Evolutionary conservation across 2,113 vertebrate species (phyloP), one percentile per base, ranked within the genome.

Genomic region (Onychorhynchus coronatus): DNA sequence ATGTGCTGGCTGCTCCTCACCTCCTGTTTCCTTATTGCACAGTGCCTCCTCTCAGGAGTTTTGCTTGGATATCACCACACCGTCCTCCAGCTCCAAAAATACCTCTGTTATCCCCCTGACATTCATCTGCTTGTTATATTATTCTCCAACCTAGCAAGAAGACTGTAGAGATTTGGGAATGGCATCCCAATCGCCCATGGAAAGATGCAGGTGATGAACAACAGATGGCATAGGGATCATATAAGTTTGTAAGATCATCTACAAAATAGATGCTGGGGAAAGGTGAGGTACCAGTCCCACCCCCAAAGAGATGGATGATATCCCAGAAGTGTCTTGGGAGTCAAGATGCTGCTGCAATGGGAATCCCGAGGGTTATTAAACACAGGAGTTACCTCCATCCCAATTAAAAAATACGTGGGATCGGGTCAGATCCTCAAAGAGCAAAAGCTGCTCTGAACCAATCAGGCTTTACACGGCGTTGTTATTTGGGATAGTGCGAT

Each of bases 401-500:
- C 14, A 4, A 35, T 8, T 27, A 6, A 41, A 20, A 66, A 58
- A 24, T 7, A 18, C 2, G 0, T 1, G 39, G 4, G 25, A 10
- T 28, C 0, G 6, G 27, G n/a, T 39, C 56, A 65, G 39, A 10
- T 5, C 47, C 24, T 20, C 14, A 11, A n/a, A 55, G 62, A 42
- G 20, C 18, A 79, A 21, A 82, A 79, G 30, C 52, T 52, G 15
- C 62, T 88, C 39, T 11, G 77, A 71, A 28, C 15, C 37, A 13
- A 9, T 1, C 9, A 9, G 68, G n/a, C 52, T 71, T 68, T 7
- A 19, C 13, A 1, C 0, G 19, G 39, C 7, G 30, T 5, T 17
- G 27, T n/a, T 65, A 4, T 19, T 42, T 6, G 72, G 42, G 33
- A 4, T 0, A 4, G 21, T 0, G 14, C 0, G 22, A 24, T 4